Conservation (phyloP, 1,140 invertebrate species). For the Oryctes rhinoceros region DNA sequence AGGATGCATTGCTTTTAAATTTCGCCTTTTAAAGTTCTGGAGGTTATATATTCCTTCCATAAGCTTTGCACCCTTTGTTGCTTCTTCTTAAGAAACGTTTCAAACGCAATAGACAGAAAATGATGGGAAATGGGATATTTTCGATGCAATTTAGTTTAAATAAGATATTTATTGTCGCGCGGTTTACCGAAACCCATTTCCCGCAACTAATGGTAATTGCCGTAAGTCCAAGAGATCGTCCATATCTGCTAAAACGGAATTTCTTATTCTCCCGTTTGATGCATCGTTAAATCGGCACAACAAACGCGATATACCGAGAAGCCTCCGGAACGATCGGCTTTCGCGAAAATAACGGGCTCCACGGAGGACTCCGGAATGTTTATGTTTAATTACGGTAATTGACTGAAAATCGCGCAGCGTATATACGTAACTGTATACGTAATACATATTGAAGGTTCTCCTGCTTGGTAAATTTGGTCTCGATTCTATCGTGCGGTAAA, state of each 20-base stretch:
- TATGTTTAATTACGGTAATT: constrained; percentile 34
- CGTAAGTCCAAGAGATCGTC: not conserved
- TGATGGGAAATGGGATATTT: not conserved
- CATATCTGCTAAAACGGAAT: not conserved
- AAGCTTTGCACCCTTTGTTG: no score
- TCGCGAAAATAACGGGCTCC: constrained; percentile 23
- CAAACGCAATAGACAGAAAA: no score
- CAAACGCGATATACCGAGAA: constrained; percentile 1
- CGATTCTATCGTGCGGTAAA: not conserved
- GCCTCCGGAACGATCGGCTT: not conserved
- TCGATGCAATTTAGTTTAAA: constrained; percentile 18
- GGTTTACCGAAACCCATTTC: constrained; percentile 12
- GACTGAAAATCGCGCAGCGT: constrained; percentile 1
- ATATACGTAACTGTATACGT: not conserved
- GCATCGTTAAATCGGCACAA: constrained; percentile 25
- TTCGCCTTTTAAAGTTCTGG: no score
- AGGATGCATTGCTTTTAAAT: no score
- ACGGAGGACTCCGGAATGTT: constrained; percentile 5
- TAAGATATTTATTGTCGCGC: not conserved
- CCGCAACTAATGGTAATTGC: not conserved
- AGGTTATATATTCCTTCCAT: no score
- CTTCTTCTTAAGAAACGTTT: no score
- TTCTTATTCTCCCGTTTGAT: constrained; percentile 10
- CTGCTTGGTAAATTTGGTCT: constrained; percentile 2
- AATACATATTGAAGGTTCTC: not conserved